Evolutionary conservation across 64 coral and sea anemone genomes (phyloP).

Genomic region (Pocillopora verrucosa): DNA sequence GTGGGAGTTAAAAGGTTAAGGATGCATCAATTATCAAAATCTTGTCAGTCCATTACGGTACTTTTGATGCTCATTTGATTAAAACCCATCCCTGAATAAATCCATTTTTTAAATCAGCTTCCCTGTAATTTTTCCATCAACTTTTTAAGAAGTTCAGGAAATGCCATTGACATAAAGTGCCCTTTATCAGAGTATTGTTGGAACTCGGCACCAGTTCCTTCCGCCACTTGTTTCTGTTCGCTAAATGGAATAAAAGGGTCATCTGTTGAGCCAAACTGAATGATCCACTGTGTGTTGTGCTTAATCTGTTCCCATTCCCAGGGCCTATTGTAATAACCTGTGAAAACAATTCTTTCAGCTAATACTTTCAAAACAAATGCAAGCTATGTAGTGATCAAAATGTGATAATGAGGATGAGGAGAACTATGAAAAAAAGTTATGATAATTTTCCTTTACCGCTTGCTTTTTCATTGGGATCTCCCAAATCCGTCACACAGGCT

Average conservation of each 20-base stretch:
- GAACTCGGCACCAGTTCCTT: conserved; percentile 66
- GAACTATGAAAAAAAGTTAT: not conserved
- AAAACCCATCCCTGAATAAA: not conserved
- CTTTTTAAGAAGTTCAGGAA: conserved; percentile 79
- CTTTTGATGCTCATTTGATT: not conserved
- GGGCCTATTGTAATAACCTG: conserved; percentile 85
- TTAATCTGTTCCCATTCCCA: conserved; percentile 81
- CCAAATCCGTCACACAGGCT: conserved; percentile 85
- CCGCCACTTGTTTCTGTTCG: conserved; percentile 77
- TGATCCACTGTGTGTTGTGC: conserved; percentile 87
- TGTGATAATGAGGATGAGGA: too few species aligned
- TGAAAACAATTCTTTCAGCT: not conserved
- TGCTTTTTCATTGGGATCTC: conserved; percentile 70
- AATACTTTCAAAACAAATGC: not conserved
- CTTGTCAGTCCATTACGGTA: not conserved
- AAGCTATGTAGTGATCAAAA: not conserved
- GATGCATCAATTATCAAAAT: not conserved
- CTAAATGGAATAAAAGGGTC: conserved; percentile 84
- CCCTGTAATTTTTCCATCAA: conserved; percentile 58
- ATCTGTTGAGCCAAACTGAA: conserved; percentile 90
- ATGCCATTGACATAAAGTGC: conserved; percentile 63
- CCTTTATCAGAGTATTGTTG: conserved; percentile 72
- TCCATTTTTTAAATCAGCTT: not conserved
- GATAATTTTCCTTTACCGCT: conserved; percentile 64
- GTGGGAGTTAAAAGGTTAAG: too few species aligned